These are phyloP conservation scores for Ophioninae sp. DNA, from an alignment of 2,888 invertebrate genomes.

Conservation along the genomic window DNA sequence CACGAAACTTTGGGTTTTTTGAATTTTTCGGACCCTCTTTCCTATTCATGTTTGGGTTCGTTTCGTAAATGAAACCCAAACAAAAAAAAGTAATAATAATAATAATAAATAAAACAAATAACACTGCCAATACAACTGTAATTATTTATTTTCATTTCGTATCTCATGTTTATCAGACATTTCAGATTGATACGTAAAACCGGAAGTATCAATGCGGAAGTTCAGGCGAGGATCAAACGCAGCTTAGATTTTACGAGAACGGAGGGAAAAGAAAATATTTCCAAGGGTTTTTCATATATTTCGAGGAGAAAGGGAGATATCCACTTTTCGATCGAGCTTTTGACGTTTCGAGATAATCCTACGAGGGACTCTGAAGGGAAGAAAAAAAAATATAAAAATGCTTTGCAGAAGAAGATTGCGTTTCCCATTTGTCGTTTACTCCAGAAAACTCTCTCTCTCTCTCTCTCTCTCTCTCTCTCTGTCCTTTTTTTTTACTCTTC, in stretches of 20 bases:
- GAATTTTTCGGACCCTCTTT: no score
- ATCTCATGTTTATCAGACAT: not conserved
- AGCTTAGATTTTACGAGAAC: not conserved
- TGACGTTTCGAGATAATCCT: slow-evolving; percentile 50
- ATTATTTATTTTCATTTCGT: not conserved
- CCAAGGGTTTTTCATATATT: not conserved
- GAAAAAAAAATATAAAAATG: slow-evolving; percentile 2
- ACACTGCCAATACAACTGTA: no score
- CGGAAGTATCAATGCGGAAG: not conserved
- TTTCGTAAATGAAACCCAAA: no score
- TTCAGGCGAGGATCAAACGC: not conserved
- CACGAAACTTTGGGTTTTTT: not conserved
- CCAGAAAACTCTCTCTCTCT: slow-evolving; percentile 32
- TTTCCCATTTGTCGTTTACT: slow-evolving; percentile 57
- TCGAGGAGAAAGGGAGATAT: slow-evolving; percentile 4
- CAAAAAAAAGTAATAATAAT: not conserved
- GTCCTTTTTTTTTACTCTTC: no score
- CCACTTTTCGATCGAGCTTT: slow-evolving; percentile 38
- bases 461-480: slow-evolving; percentile 4
- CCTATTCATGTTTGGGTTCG: no score
- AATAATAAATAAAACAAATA: not conserved
- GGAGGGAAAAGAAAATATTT: not conserved
- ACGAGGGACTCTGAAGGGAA: slow-evolving; percentile 37
- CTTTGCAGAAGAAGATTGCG: slow-evolving; percentile 51
- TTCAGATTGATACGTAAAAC: no score